Conservation (phyloP, 1,140 invertebrate species). For the Aphidius gifuensis region DNA sequence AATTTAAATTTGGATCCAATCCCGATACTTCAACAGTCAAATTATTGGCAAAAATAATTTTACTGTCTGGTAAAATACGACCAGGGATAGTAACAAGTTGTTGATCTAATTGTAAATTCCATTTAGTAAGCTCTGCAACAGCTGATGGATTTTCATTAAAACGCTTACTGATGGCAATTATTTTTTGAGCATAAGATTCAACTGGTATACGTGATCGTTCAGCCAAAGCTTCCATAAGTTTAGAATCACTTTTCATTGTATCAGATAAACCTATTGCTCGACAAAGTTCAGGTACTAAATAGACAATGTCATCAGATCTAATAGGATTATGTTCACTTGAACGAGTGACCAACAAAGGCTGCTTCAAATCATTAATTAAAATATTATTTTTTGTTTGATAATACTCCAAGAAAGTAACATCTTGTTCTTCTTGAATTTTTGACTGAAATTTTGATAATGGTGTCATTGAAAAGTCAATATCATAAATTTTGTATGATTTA, state of each 20-base stretch:
- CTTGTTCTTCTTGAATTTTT: constrained; percentile 42
- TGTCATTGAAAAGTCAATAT: constrained; percentile 72
- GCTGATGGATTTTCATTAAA: constrained; percentile 55
- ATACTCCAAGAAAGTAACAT: constrained; percentile 74
- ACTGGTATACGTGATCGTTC: constrained; percentile 65
- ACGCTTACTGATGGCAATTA: constrained; percentile 60
- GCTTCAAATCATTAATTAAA: constrained; percentile 55
- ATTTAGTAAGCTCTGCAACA: constrained; percentile 58
- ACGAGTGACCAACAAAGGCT: constrained; percentile 65
- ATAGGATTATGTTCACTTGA: constrained; percentile 62
- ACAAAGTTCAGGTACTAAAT: constrained; percentile 73
- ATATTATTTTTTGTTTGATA: constrained; percentile 72
- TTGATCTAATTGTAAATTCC: constrained; percentile 63
- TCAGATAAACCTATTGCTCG: constrained; percentile 67
- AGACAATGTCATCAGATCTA: constrained; percentile 60
- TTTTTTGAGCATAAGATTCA: constrained; percentile 58
- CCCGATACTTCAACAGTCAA: neutral
- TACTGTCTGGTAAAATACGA: neutral
- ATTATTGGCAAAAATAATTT: constrained; percentile 12
- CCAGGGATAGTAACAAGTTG: constrained; percentile 50
- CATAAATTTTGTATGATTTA: constrained; percentile 74
- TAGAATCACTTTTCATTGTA: constrained; percentile 58
- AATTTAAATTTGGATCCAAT: neutral
- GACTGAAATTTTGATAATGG: constrained; percentile 69
- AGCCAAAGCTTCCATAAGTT: constrained; percentile 64